phyloP scores from a whole-genome alignment of 2,888 invertebrate species.

The Cybosia mesomella region DNA sequence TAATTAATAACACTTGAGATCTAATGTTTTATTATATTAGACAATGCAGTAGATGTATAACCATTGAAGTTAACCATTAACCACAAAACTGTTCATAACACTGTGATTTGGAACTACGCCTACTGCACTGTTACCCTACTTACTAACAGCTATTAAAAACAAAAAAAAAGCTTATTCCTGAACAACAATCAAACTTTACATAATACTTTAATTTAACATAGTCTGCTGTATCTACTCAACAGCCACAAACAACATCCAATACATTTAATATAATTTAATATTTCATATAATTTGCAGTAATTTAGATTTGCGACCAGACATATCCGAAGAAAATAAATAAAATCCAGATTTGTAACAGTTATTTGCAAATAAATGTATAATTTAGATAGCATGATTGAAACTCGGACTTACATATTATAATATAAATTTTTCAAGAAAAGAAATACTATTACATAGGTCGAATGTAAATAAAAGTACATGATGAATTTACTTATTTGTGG shows the following conservation, averaged over 20 bases:
- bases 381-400: constrained; percentile 11
- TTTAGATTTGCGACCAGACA: not conserved
- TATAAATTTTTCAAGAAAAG: constrained; percentile 6
- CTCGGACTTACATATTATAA: constrained; percentile 8
- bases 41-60: constrained; percentile 46
- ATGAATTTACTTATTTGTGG: constrained; percentile 38
- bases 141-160: constrained; percentile 33
- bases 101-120: constrained; percentile 22
- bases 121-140: constrained; percentile 47
- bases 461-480: not conserved
- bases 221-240: constrained; percentile 32
- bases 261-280: not conserved
- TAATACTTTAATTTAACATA: constrained; percentile 54
- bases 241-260: constrained; percentile 40
- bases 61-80: constrained; percentile 30
- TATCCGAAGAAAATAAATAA: not conserved
- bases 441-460: not conserved
- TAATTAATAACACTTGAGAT: constrained; percentile 67
- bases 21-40: constrained; percentile 56
- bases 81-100: constrained; percentile 31
- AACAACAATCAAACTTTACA: constrained; percentile 48
- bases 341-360: no score
- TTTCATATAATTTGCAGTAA: not conserved
- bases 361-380: not conserved
- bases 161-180: constrained; percentile 38